Base-by-base conservation (phyloP, 2,797 vertebrate genomes). In the Poecile montanus region DNA sequence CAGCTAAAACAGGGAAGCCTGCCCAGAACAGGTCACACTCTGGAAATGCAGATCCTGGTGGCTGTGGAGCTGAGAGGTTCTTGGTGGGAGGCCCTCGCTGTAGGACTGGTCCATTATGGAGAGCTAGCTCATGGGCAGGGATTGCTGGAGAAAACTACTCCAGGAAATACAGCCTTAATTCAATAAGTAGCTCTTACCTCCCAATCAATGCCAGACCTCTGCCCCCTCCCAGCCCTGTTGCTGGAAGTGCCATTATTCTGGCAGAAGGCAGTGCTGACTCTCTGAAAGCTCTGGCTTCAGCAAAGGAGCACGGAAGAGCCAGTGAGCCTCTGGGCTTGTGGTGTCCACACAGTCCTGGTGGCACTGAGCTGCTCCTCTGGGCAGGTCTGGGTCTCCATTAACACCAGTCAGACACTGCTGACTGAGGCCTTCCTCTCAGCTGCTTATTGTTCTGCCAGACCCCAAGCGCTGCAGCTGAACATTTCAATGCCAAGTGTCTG, bases 401-500 rank as follows among this genome's bases (percentile, higher is more conserved):
- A 26, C 0, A 1, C 29, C 10, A 7, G 57, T 9, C 34, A 56
- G 60, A 13, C n/a, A 12, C 19, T 47, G 51, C 84, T 76, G 86
- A 54, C 75, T 2, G 5, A 47, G 45, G 8, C 70, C 48, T 74
- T 80, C 61, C n/a, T 67, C 54, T 79, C 68, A 14, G 48, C 9
- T 7, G 0, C 58, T 63, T 2, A 0, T 25, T 76, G 13, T 15
- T 15, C 32, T 77, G 61, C 63, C 71, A 91, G 75, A 62, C 61
- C 62, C 78, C 0, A n/a, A 75, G 50, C 3, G 0, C 60, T 68
- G 73, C 73, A 91, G 83, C 62, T 53, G 90, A 79, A 14, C 67
- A 56, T 82, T 87, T 95, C 80, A 60, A 29, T 63, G 77, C 71
- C 60, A 90, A 91, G 48, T 32, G n/a, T 62, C 68, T 88, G 68